phyloP scores from a whole-genome alignment of 2,797 vertebrate species.

The Ptychadena robeensis region DNA sequence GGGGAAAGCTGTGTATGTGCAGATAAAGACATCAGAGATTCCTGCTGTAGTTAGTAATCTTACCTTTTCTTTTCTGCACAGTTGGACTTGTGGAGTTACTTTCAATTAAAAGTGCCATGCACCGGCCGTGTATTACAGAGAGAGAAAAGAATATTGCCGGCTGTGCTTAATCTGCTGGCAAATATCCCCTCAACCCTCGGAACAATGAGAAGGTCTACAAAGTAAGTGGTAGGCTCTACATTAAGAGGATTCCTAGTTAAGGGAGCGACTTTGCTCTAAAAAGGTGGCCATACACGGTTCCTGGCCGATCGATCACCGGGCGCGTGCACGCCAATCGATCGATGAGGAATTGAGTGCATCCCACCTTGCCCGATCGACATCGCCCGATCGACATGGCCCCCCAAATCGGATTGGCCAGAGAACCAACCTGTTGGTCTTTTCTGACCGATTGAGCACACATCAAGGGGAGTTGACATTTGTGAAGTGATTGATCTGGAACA shows the following conservation, averaged over 20 bases:
- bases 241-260: neutral
- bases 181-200: neutral
- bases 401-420: no score
- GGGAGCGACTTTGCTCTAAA: neutral
- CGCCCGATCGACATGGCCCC: no score
- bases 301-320: no score
- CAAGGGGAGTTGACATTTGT: no score
- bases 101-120: conserved; percentile 3
- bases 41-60: neutral
- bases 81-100: conserved; percentile 10
- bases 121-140: neutral
- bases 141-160: neutral
- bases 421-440: no score
- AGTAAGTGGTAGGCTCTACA: neutral
- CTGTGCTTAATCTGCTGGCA: neutral
- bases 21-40: conserved; percentile 37
- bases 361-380: no score
- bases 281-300: no score
- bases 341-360: no score
- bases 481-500: no score
- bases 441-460: no score
- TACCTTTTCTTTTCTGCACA: conserved; percentile 11
- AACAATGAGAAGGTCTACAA: neutral
- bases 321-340: no score
- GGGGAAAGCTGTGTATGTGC: neutral